Evolutionary conservation across 2,113 vertebrate genomes (phyloP).

Genomic region (Toxotes chatareus): DNA sequence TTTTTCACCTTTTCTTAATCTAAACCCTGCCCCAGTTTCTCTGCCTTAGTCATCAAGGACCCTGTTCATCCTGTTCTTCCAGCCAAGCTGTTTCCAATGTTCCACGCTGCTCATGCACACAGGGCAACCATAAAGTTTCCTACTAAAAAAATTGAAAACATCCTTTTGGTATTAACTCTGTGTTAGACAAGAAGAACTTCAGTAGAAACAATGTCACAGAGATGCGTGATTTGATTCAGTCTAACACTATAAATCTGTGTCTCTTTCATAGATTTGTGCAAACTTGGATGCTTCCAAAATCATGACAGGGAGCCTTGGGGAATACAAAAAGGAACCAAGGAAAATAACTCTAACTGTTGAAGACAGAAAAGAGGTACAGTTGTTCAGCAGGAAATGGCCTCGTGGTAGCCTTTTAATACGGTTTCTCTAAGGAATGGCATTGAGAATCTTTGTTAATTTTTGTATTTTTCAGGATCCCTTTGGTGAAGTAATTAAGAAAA

Average conservation of each 20-base stretch:
- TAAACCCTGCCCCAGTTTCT: conserved; percentile 16
- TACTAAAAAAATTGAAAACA: conserved; percentile 30
- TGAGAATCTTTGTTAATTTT: background rate
- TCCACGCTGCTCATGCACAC: conserved; percentile 36
- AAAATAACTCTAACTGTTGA: conserved; percentile 88
- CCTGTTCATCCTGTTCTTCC: conserved; percentile 8
- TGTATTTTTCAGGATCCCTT: conserved; percentile 90
- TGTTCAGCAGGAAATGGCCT: background rate
- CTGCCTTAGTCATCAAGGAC: conserved; percentile 5
- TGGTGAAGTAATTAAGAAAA: conserved; percentile 89
- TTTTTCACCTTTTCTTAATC: background rate
- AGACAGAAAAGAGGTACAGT: conserved; percentile 85
- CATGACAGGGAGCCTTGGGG: conserved; percentile 86
- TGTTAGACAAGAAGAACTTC: background rate
- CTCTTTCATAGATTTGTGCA: conserved; percentile 90
- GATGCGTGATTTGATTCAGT: background rate
- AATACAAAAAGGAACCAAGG: conserved; percentile 85
- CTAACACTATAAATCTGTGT: conserved; percentile 24
- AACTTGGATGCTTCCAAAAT: conserved; percentile 93
- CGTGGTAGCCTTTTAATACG: background rate
- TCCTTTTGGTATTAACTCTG: conserved; percentile 9
- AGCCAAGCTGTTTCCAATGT: conserved; percentile 69
- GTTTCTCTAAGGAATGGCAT: background rate
- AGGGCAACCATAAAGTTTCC: conserved; percentile 54
- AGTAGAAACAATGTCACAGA: background rate